Evolutionary conservation across 2,888 invertebrate species (phyloP), one percentile per base, ranked within the genome.

Genomic region (Drosophila lutescens): DNA sequence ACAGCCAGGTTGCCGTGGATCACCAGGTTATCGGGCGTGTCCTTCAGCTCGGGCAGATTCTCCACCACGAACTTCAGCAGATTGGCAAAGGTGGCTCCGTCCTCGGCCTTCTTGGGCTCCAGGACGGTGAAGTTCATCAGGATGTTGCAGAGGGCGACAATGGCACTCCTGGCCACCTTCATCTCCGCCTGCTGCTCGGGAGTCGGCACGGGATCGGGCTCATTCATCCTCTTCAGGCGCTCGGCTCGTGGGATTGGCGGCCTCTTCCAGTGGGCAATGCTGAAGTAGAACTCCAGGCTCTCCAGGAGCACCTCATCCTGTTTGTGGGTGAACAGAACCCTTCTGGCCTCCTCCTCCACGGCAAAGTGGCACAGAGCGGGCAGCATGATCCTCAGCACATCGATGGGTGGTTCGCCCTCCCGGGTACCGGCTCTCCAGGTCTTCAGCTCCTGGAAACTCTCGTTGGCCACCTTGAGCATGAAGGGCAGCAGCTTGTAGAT

Each of bases 41-140:
- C 95, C 89, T 97, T 97, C 49, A 97, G 92, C 90, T 97, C 97
- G 0, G 97, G 96, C 56, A 97, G 92, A 91, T 96, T 96, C 84
- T 96, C 96, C 80, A 97, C 96, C 57, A 97, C 95, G 88, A 97
- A 97, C 90, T 97, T 97, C 10, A 98, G 93, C 38, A 98, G 93
- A 62, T 95, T 95, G 77, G 95, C 95, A 90, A 98, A 98, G 12
- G 96, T 93, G 53, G 94, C 93, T 67, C 96, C 96, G 76, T 95
- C 95, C 89, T 97, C 96, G 7, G 97, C 97, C 50, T 96, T 93
- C 91, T 96, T 96, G 0, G 96, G 95, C 82, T 98, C 98, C 67
- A 98, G 92, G 0, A 98, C 98, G 13, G 97, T 96, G 3, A 98
- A 93, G 90, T 98, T 98, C 96, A 98, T 97, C 77, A 98, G 95